Percentiles rank a stretch among this genome's conserved stretches.
Conservation (phyloP, 1,140 invertebrate species). For the Prorops nasuta region DNA sequence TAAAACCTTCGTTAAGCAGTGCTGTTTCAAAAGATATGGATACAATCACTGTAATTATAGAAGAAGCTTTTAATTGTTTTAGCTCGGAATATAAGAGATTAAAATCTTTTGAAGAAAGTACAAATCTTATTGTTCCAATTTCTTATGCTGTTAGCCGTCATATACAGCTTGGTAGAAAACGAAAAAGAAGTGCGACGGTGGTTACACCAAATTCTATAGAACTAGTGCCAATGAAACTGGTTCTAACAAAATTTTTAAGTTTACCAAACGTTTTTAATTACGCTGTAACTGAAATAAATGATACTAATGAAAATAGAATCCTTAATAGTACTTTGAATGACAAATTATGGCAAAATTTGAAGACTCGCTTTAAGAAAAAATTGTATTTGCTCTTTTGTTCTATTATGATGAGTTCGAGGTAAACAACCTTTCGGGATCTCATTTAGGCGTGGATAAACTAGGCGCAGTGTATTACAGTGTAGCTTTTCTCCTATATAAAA, state of each 20-base stretch:
- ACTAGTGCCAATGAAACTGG: background rate
- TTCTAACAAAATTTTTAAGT: background rate
- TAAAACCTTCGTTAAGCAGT: background rate
- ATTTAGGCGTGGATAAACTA: conserved; percentile 1
- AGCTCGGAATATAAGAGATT: background rate
- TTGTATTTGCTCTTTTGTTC: background rate
- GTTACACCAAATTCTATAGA: background rate
- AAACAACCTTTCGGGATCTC: conserved; percentile 1
- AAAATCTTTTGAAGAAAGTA: background rate
- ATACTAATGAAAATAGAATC: no score
- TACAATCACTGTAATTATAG: background rate
- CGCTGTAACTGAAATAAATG: background rate
- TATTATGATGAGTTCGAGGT: no score
- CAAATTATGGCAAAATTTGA: background rate
- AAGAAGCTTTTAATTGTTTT: background rate
- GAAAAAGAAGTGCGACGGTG: background rate
- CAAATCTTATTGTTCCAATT: background rate
- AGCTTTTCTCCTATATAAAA: background rate
- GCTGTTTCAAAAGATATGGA: background rate
- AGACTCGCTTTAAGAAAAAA: conserved; percentile 4
- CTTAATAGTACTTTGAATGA: background rate
- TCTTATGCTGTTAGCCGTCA: background rate
- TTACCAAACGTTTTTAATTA: background rate
- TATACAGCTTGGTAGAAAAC: background rate
- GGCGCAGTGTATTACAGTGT: conserved; percentile 7